phyloP scores from a whole-genome alignment of 2,888 invertebrate species.

The Hydrotaea cyrtoneurina region DNA sequence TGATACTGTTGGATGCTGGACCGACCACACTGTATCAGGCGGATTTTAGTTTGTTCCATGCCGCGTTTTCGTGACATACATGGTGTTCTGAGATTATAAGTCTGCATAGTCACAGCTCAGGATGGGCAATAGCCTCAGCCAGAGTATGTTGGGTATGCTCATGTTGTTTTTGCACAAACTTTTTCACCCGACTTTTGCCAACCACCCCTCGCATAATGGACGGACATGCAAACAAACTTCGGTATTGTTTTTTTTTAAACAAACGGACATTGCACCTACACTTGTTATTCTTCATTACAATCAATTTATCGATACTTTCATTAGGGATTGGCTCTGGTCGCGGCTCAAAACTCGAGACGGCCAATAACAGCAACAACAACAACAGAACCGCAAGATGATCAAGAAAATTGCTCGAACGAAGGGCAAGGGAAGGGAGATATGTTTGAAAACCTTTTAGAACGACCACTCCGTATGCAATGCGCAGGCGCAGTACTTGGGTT shows the following conservation, averaged over 20 bases:
- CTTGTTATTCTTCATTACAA: conserved; percentile 42
- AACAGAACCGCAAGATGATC: conserved; percentile 39
- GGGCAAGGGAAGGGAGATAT: conserved; percentile 5
- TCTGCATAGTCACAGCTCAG: no score
- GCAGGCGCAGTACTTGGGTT: conserved; percentile 60
- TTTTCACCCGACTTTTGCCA: neutral
- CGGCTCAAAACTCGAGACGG: conserved; percentile 45
- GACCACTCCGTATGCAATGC: conserved; percentile 56
- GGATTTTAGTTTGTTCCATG: no score
- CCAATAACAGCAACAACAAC: neutral
- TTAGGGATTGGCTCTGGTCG: conserved; percentile 60
- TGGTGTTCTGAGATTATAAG: no score
- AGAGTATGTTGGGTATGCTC: no score
- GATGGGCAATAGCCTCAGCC: no score
- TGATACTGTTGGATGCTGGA: no score
- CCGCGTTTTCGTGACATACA: no score
- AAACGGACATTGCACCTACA: conserved; percentile 68
- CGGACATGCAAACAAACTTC: conserved; percentile 11
- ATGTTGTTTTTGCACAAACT: neutral
- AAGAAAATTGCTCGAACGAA: conserved; percentile 38
- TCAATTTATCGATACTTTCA: conserved; percentile 49
- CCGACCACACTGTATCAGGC: no score
- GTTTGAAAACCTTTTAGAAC: conserved; percentile 55
- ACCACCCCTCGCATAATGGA: conserved; percentile 17
- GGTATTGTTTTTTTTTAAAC: conserved; percentile 18